These are phyloP conservation scores for Cecidostiba fungosa DNA, from an alignment of 2,888 invertebrate genomes.

Conservation along the genomic window DNA sequence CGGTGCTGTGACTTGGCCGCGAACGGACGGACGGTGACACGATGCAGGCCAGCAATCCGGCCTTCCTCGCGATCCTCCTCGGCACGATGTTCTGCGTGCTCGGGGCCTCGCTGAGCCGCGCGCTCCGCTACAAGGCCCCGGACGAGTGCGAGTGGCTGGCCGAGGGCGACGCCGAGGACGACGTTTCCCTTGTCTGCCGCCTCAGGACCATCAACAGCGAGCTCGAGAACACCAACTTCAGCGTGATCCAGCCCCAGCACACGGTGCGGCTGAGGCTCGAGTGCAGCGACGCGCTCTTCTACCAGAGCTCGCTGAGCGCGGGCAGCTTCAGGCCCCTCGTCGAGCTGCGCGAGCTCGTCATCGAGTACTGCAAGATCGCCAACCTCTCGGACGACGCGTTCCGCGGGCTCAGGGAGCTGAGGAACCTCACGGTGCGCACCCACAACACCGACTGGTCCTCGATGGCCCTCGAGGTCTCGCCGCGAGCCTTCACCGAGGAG, in stretches of 20 bases:
- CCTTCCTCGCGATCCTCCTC: constrained; percentile 83
- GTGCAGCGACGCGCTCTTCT: constrained; percentile 90
- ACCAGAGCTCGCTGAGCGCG: constrained; percentile 89
- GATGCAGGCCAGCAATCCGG: constrained; percentile 81
- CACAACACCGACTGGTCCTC: constrained; percentile 93
- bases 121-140: constrained; percentile 88
- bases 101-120: constrained; percentile 84
- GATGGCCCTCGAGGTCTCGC: constrained; percentile 89
- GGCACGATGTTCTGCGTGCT: constrained; percentile 84
- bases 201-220: constrained; percentile 90
- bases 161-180: constrained; percentile 84
- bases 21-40: constrained; percentile 63
- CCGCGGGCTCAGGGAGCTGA: constrained; percentile 88
- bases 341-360: constrained; percentile 88
- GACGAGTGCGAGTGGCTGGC: constrained; percentile 91
- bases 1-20: constrained; percentile 12
- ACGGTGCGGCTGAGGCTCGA: constrained; percentile 89
- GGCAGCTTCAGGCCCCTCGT: constrained; percentile 89
- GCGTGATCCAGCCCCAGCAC: constrained; percentile 91
- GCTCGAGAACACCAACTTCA: constrained; percentile 90
- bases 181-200: constrained; percentile 88
- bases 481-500: constrained; percentile 88
- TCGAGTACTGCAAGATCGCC: constrained; percentile 92
- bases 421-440: constrained; percentile 90
- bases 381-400: constrained; percentile 92